Evolutionary conservation across 2,888 invertebrate genomes (phyloP), one percentile per base, ranked within the genome.

Genomic region (Chromoteleia sp.): DNA sequence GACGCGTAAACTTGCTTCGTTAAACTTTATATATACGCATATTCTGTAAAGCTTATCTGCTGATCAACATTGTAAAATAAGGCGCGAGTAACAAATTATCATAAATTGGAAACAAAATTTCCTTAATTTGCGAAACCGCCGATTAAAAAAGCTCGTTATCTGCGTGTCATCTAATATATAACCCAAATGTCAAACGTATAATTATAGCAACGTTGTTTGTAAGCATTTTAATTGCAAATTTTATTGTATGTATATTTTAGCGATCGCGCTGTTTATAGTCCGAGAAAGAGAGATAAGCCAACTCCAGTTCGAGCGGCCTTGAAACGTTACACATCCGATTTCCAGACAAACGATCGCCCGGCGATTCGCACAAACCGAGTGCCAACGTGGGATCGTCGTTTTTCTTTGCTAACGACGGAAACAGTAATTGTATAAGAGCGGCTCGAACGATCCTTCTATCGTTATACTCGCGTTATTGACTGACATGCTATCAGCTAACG

Each of bases 341-440:
- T 73, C 61, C 79, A 79, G 73, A 79, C 79, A 79, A 73, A 79
- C 73, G 79, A 79, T 79, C 45, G 79, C 67, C 67, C 61, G 54
- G 61, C 79, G 79, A 65, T 79, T 79, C 68, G 79, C 79, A 54
- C 79, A 79, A 59, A 59, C 79, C 73, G 67, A 73, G 79, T 73
- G 73, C 79, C 79, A 78, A 78, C 71, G 67, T 78, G 73, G 79
- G 52, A 67, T 73, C 56, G 73, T 61, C 68, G 56, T 73, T 79
- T 80, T 74, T 80, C 68, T 74, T 19, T 25, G 56, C 80, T 74
- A 80, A 74, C 80, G 80, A 80, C 74, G 68, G 74, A 68, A 61
- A 80, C 74, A 70, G 80, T 80, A 80, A 80, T 80, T 80, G 80
- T 74, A 74, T 74, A 80, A 74, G 80, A 80, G 74, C 80, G 61